Conservation (phyloP, 2,888 invertebrate genomes). For the Piscicola geometra region DNA sequence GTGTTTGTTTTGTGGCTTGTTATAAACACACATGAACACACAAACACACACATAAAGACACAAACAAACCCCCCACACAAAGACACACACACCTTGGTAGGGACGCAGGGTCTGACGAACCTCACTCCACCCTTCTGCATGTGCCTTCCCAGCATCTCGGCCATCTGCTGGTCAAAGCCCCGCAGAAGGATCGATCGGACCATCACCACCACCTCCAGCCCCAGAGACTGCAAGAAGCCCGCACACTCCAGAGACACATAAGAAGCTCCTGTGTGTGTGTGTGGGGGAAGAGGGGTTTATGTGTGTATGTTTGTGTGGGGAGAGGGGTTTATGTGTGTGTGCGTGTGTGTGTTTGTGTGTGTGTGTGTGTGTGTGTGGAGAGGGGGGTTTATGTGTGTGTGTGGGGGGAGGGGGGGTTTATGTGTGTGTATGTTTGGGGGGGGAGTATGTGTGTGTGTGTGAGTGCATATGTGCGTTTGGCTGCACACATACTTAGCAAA, state of each 20-base stretch:
- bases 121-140: constrained; percentile 58
- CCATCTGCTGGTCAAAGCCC: constrained; percentile 63
- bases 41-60: not conserved
- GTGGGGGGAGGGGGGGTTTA: too few relatives aligned
- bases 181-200: constrained; percentile 62
- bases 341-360: too few relatives aligned
- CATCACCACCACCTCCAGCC: constrained; percentile 56
- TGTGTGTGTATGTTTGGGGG: too few relatives aligned
- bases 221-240: constrained; percentile 59
- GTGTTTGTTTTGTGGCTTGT: not conserved
- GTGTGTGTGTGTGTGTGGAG: too few relatives aligned
- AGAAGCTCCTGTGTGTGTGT: constrained; percentile 62
- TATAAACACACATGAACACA: constrained; percentile 1
- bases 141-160: constrained; percentile 59
- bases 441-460: not conserved
- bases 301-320: not conserved
- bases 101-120: constrained; percentile 57
- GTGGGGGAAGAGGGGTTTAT: too few relatives aligned
- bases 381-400: too few relatives aligned
- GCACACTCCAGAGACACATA: constrained; percentile 63
- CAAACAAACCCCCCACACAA: not conserved
- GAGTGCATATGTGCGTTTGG: not conserved
- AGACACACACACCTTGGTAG: constrained; percentile 47
- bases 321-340: too few relatives aligned
- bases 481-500: not conserved